Evolutionary conservation across 1,140 invertebrate species (phyloP), one percentile per base, ranked within the genome.

Genomic region (Drosophila ficusphila): DNA sequence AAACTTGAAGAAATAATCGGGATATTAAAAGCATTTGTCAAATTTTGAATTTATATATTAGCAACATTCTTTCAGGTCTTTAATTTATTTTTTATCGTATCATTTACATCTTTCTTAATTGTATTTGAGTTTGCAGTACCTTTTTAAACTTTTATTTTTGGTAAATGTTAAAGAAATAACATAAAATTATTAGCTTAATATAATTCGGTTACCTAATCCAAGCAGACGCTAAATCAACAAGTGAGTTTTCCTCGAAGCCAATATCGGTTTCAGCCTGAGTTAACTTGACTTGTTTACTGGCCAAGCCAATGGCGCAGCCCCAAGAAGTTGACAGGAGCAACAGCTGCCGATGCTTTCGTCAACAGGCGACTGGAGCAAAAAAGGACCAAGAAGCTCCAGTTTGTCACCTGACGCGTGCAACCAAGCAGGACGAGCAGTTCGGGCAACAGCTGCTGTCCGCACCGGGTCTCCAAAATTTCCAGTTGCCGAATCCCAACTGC

Each of bases 371-470:
- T 57, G 62, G 51, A 19, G 7, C 47, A 21, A 51, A 18, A 41
- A 52, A 67, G 39, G 14, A 47, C 18, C 61, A 42, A 53, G 46
- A 73, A 71, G 70, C 46, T 42, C 46, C 47, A 75, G 44, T 76
- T 86, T 85, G 81, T 85, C 81, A 85, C 81, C 81, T 85, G 81
- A 76, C 76, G 81, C 79, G 79, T 85, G 81, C 76, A 81, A 34
- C 57, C 60, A 78, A 60, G 44, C 75, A 78, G 69, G 54, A 67
- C 52, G 36, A 71, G 47, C 64, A 48, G 41, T 38, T 23, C 33
- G 39, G 53, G 53, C 33, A 82, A 73, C 79, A 85, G 78, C 79
- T 86, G 81, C 57, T 86, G 79, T 62, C 48, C 56, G 56, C 68
- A 71, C 53, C 51, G 42, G 46, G 25, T 21, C 25, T 19, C 65